Base-by-base conservation (phyloP, 2,888 invertebrate genomes). In the Acrobasis repandana region DNA sequence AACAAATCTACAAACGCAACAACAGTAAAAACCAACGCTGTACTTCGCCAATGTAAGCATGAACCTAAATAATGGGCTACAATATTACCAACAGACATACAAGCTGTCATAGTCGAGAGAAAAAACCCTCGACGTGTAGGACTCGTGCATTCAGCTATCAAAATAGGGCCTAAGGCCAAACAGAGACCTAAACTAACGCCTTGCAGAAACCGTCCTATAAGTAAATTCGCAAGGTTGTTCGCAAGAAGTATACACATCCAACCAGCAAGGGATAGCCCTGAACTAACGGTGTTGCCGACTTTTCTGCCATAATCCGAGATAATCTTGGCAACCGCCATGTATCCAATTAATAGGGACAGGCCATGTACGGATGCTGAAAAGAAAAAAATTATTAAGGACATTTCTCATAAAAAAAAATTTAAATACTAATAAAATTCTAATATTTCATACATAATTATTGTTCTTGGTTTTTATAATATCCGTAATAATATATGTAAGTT, bases 61-160 rank as follows among this genome's bases (percentile, higher is more conserved):
- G 93, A 93, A 0, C 95, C 95, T 58, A 95, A 74, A 0, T 89
- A 75, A 70, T 95, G 95, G 1, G 93, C 89, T 0, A 90, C 63
- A 0, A 94, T 80, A 3, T 95, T 92, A 18, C 95, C 95, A 1
- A 86, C 63, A 0, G 94, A 92, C 0, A 93, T 88, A 0, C 94
- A 75, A 0, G 93, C 93, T 9, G 94, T 89, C 6, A 88, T 86
- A 1, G 94, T 90, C 5, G 52, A 34, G 28, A 94, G 81, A 16
- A 94, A 86, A 1, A 93, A 85, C 1, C 95, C 94, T 50, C 95
- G 85, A 50, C 94, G 87, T 58, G 86, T 90, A 0, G 93, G 94
- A 58, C 93, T 90, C 0, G 90, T 85, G 38, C 88, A 92, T 76
- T 94, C 94, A 48, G 91, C 92, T 8, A 93, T 87, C 58, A 93